Conservation (phyloP, 2,888 invertebrate genomes). For the Margaritifera margaritifera region DNA sequence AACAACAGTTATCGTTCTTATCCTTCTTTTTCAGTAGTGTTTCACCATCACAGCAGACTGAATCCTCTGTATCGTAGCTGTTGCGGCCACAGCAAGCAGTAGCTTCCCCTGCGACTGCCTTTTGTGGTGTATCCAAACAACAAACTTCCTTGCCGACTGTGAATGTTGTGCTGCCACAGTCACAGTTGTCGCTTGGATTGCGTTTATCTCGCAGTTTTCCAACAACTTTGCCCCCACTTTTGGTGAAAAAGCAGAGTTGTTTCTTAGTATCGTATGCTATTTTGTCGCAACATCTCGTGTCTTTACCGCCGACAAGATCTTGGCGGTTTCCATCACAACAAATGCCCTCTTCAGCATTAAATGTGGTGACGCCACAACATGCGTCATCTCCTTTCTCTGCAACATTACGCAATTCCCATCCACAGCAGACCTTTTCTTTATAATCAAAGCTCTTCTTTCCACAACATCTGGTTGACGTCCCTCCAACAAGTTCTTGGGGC, state of each 20-base stretch:
- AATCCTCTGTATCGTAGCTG: slow-evolving; percentile 9
- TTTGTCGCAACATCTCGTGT: slow-evolving; percentile 26
- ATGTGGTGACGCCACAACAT: slow-evolving; percentile 27
- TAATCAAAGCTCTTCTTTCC: slow-evolving; percentile 23
- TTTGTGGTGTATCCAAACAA: slow-evolving; percentile 19
- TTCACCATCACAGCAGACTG: slow-evolving; percentile 18
- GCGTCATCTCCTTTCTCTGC: slow-evolving; percentile 20
- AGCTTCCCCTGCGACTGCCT: background rate
- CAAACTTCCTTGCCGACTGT: slow-evolving; percentile 26
- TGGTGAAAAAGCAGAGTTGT: slow-evolving; percentile 23
- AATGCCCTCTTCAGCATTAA: slow-evolving; percentile 24
- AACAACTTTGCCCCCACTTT: slow-evolving; percentile 15
- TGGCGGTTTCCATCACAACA: slow-evolving; percentile 26
- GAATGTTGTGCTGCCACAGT: slow-evolving; percentile 25
- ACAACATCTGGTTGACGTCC: slow-evolving; percentile 18
- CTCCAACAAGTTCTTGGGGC: slow-evolving; percentile 16
- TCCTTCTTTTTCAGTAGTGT: slow-evolving; percentile 8
- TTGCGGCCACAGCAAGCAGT: slow-evolving; percentile 19
- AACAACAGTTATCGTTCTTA: slow-evolving; percentile 29
- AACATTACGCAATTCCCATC: no score
- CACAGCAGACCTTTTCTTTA: slow-evolving; percentile 22
- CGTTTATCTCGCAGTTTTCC: no score
- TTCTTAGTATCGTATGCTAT: slow-evolving; percentile 18
- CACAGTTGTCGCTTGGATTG: slow-evolving; percentile 16
- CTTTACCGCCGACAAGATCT: slow-evolving; percentile 16